Evolutionary conservation across 37 sponge, comb jelly and placozoan species (phyloP).

Genomic region (Ephydatia muelleri): DNA sequence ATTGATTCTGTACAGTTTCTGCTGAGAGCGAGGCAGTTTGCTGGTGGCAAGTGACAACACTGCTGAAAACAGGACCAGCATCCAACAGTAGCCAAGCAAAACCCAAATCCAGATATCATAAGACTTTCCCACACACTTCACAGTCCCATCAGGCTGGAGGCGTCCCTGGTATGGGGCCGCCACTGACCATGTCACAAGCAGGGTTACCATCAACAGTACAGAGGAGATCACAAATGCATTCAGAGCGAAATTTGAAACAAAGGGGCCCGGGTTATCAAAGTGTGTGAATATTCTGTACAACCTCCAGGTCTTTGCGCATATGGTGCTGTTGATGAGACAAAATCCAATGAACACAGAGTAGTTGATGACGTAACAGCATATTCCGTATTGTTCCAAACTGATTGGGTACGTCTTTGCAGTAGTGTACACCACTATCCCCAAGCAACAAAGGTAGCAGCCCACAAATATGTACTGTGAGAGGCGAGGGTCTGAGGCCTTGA

Average conservation of each 20-base stretch:
- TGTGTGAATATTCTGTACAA: conserved; percentile 44
- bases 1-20: background rate
- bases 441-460: conserved; percentile 27
- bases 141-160: background rate
- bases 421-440: background rate
- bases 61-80: background rate
- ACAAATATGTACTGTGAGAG: conserved; percentile 16
- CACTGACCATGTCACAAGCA: background rate
- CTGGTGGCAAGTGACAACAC: background rate
- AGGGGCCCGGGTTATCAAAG: conserved; percentile 16
- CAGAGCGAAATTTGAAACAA: conserved; percentile 9
- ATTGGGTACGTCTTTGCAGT: background rate
- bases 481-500: conserved; percentile 26
- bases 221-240: background rate
- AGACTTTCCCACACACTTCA: background rate
- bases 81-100: background rate
- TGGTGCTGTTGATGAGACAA: background rate
- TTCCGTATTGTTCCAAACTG: background rate
- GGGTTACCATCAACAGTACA: background rate
- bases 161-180: background rate
- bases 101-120: background rate
- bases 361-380: background rate
- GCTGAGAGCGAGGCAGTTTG: background rate
- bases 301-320: conserved; percentile 28
- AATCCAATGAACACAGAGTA: conserved; percentile 8